phyloP scores from a whole-genome alignment of 2,888 invertebrate genomes.

The Serrognathus titanus region DNA sequence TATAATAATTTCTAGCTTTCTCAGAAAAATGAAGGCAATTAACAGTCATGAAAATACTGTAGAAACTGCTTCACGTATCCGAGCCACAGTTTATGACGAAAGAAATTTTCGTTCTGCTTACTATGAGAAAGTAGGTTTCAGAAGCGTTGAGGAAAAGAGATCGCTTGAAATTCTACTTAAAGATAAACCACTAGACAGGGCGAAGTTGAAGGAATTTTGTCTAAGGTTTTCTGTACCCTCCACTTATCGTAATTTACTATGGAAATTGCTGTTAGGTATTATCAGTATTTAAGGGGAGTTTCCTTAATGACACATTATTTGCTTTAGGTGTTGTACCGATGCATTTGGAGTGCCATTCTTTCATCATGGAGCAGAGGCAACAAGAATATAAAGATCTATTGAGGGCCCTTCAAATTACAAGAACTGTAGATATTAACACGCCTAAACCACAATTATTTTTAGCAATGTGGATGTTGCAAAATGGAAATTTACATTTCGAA shows the following conservation, averaged over 20 bases:
- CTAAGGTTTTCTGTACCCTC: constrained; percentile 80
- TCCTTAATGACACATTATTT: constrained; percentile 4
- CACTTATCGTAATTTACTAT: constrained; percentile 74
- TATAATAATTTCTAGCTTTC: too few relatives aligned
- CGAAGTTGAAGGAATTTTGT: constrained; percentile 81
- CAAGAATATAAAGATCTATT: constrained; percentile 73
- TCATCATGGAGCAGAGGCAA: constrained; percentile 69
- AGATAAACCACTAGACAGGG: constrained; percentile 75
- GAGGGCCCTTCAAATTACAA: constrained; percentile 66
- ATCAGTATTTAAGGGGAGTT: constrained; percentile 4
- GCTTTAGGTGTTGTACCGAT: constrained; percentile 71
- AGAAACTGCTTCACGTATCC: too few relatives aligned
- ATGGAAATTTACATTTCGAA: constrained; percentile 57
- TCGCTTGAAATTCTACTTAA: constrained; percentile 84
- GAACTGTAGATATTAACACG: constrained; percentile 61
- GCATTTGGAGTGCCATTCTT: constrained; percentile 71
- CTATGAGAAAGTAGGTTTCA: constrained; percentile 85
- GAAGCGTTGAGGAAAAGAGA: constrained; percentile 87
- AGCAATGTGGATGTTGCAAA: constrained; percentile 79
- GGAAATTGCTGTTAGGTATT: constrained; percentile 80
- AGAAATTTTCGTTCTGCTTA: constrained; percentile 79
- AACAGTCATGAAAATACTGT: too few relatives aligned
- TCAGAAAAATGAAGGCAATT: too few relatives aligned
- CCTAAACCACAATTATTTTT: constrained; percentile 67
- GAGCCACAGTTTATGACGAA: constrained; percentile 60